These are phyloP conservation scores for Enoplosus armatus DNA, from an alignment of 2,797 vertebrate species.

Conservation along the genomic window DNA sequence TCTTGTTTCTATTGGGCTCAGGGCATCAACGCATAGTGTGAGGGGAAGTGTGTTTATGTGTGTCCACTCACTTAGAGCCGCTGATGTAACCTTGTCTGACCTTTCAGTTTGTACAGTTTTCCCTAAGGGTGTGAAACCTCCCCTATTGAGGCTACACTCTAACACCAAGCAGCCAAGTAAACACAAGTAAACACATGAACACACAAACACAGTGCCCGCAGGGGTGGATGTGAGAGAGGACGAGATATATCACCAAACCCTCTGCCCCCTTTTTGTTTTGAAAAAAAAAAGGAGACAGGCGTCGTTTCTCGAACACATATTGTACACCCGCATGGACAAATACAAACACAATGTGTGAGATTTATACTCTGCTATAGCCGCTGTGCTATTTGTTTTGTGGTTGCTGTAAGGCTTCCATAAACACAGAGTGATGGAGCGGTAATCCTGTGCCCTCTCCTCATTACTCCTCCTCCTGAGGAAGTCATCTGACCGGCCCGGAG, in stretches of 20 bases:
- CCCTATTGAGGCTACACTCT: slow-evolving; percentile 48
- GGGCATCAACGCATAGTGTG: slow-evolving; percentile 39
- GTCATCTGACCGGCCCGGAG: slow-evolving; percentile 68
- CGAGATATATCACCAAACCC: slow-evolving; percentile 28
- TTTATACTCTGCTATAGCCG: slow-evolving; percentile 42
- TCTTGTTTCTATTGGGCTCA: slow-evolving; percentile 24
- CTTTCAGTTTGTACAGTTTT: slow-evolving; percentile 53
- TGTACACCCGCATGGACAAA: slow-evolving; percentile 31
- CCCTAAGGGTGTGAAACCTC: slow-evolving; percentile 57
- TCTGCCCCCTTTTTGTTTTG: slow-evolving; percentile 8
- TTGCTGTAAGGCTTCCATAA: slow-evolving; percentile 62
- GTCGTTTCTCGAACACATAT: slow-evolving; percentile 31
- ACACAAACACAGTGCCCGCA: slow-evolving; percentile 41
- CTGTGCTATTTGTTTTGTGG: slow-evolving; percentile 67
- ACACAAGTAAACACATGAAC: slow-evolving; percentile 53
- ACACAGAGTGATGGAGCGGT: slow-evolving; percentile 72
- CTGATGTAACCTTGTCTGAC: slow-evolving; percentile 64
- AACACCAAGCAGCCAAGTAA: slow-evolving; percentile 58
- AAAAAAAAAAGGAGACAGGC: slow-evolving; percentile 2
- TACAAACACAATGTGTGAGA: slow-evolving; percentile 32
- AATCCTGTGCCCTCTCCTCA: slow-evolving; percentile 72
- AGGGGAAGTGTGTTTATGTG: slow-evolving; percentile 46
- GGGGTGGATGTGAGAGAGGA: slow-evolving; percentile 32
- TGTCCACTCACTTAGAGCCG: slow-evolving; percentile 48
- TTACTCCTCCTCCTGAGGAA: slow-evolving; percentile 74